A percentile compares a stretch with the other conserved stretches of the same genome.
Conservation (phyloP, 2,888 invertebrate genomes). For the Apotomis turbidana region DNA sequence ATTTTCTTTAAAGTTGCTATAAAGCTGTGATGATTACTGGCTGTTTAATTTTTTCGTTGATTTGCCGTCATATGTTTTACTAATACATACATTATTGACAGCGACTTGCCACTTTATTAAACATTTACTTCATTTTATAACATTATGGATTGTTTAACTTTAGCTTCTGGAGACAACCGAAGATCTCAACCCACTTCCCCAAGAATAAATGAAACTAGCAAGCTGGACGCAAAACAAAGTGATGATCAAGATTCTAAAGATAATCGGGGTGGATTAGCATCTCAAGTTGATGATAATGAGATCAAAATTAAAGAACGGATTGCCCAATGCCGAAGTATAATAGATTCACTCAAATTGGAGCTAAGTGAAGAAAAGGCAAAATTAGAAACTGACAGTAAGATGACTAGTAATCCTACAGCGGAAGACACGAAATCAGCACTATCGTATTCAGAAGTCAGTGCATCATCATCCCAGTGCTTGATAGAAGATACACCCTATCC, state of each 20-base stretch:
- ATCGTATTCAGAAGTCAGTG: constrained; percentile 43
- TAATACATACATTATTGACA: constrained; percentile 8
- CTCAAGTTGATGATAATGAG: constrained; percentile 64
- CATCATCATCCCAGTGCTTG: constrained; percentile 46
- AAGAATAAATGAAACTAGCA: constrained; percentile 16
- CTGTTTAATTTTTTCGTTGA: not conserved
- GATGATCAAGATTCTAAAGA: constrained; percentile 17
- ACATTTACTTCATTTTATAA: constrained; percentile 13
- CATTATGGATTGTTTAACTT: constrained; percentile 31
- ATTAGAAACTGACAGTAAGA: constrained; percentile 59
- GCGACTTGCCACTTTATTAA: constrained; percentile 22
- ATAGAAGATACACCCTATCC: constrained; percentile 48
- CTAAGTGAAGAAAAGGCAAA: constrained; percentile 71
- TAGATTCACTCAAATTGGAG: constrained; percentile 72
- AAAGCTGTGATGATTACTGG: not conserved
- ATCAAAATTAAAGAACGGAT: constrained; percentile 69
- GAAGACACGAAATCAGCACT: constrained; percentile 37
- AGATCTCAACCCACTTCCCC: constrained; percentile 15
- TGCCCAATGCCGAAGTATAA: constrained; percentile 68
- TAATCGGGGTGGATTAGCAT: constrained; percentile 50
- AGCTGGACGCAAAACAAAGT: constrained; percentile 11
- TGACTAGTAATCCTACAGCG: constrained; percentile 39
- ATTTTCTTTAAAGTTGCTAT: too few species aligned
- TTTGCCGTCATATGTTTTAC: constrained; percentile 7
- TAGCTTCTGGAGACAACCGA: constrained; percentile 37